Base-by-base conservation (phyloP, 1,140 invertebrate genomes). In the Drosophila virilis region DNA sequence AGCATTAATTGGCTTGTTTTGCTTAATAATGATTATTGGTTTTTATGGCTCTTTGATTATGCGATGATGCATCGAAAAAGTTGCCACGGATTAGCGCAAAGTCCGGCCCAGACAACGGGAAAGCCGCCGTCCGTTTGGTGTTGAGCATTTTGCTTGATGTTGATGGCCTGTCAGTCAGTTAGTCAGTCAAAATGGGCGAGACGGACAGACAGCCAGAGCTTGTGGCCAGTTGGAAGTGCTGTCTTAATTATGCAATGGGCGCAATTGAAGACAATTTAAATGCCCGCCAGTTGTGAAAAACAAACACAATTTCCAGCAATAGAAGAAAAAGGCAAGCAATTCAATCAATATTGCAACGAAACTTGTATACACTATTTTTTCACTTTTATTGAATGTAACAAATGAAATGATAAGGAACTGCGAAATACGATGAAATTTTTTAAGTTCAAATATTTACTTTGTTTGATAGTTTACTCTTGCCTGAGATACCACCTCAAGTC, bases 21-120 rank as follows among this genome's bases (percentile, higher is more conserved):
- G 83, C 83, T 89, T 89, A 89, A 88, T 88, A 88, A 88, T 88
- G 84, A 88, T 88, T 88, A 88, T 88, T 88, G 84, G 83, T 88
- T 89, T 88, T 88, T 88, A 88, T 84, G 84, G 82, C 84, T 89
- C 84, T 89, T 88, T 88, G 83, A 88, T 88, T 88, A 84, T 89
- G 83, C 83, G 84, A 89, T 89, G 83, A 88, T 89, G 83, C 84
- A 83, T 88, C 74, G 73, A 88, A 88, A 86, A 88, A 69, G 68
- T 64, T 61, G 52, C 75, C 58, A 64, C 81, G 40, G 67, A 64
- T 76, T 76, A 76, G 59, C 54, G 38, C 74, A 71, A 72, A 76
- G 73, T 72, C 74, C 74, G 51, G 65, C 59, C 70, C 32, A 55
- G 22, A 54, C 61, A 77, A 77, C 75, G 78, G 82, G 74, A 86